Base-by-base conservation (phyloP, 2,113 vertebrate genomes). In the Podilymbus podiceps region DNA sequence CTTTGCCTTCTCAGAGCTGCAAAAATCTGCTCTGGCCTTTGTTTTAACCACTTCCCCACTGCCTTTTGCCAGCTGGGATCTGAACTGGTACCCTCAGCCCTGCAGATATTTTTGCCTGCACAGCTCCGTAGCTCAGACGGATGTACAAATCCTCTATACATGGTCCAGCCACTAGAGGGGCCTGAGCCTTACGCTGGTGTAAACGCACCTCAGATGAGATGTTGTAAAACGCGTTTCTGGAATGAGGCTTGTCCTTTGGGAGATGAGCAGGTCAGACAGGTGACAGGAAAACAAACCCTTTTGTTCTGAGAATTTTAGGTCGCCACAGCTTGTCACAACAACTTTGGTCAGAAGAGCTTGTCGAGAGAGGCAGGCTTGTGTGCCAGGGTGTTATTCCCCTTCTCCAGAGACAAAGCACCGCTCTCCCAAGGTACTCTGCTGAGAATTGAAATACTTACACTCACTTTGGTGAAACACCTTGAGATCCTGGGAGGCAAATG, bases 111-210 rank as follows among this genome's bases (percentile, higher is more conserved):
- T 84, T 63, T 42, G 6, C 14, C 38, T 25, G 27, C 69, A 58
- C 6, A 58, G 8, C 12, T 83, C 35, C 6, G 4, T n/a, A 44
- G 5, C 40, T 83, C 18, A 47, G 16, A 40, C 4, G 13, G 0
- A 0, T 2, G 33, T 5, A 7, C 14, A 15, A 38, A 38, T 38
- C 7, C 80, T 64, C 8, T 27, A 8, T 44, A 55, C 5, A 12
- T 4, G 18, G 19, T 88, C 58, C 71, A 86, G 40, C 49, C 68
- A 42, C 75, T 90, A 40, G 18, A 88, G 82, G 47, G 46, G 15
- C 55, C 31, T 88, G 72, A 76, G 55, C 9, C n/a, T 77, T 58
- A 49, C 33, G 23, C 2, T 46, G 42, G 8, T 33, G 8, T 4
- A 53, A 62, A 59, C 2, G 6, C n/a, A 55, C 4, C 7, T 55